Evolutionary conservation across 1,140 invertebrate species (phyloP).

Genomic region (Thereuonema tuberculata): DNA sequence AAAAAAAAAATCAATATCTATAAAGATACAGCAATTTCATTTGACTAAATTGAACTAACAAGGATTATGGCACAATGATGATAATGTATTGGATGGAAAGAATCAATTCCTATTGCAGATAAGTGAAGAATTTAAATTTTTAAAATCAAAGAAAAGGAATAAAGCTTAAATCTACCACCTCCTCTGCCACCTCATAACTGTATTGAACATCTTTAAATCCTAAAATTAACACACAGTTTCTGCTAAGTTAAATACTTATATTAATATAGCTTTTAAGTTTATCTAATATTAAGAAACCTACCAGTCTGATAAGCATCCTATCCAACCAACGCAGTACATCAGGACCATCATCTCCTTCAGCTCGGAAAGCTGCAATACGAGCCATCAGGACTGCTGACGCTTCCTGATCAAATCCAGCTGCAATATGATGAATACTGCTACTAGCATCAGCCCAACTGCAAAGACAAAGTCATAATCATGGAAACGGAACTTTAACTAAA

Average conservation of each 20-base stretch:
- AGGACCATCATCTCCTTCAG: slow-evolving; percentile 86
- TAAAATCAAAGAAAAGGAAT: too few relatives aligned
- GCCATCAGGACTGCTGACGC: slow-evolving; percentile 95
- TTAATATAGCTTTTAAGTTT: too few relatives aligned
- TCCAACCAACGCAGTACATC: slow-evolving; percentile 98
- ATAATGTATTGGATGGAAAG: too few relatives aligned
- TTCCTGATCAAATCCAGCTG: slow-evolving; percentile 96
- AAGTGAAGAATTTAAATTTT: too few relatives aligned
- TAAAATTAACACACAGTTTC: background rate
- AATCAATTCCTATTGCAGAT: too few relatives aligned
- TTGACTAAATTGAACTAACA: too few relatives aligned
- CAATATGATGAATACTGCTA: slow-evolving; percentile 40
- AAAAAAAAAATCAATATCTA: too few relatives aligned
- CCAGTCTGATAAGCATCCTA: slow-evolving; percentile 90
- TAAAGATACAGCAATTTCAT: too few relatives aligned
- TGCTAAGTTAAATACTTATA: background rate
- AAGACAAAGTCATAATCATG: too few relatives aligned
- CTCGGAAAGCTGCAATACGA: slow-evolving; percentile 85
- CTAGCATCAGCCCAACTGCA: slow-evolving; percentile 41
- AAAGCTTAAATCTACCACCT: too few relatives aligned
- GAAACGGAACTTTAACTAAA: slow-evolving; percentile 14
- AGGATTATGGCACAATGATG: too few relatives aligned
- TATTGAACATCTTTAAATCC: too few relatives aligned
- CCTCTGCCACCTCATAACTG: background rate
- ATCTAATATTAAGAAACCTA: slow-evolving; percentile 38